Evolutionary conservation across 2,113 vertebrate species (phyloP), one percentile per base, ranked within the genome.

Genomic region (Microtus oregoni): DNA sequence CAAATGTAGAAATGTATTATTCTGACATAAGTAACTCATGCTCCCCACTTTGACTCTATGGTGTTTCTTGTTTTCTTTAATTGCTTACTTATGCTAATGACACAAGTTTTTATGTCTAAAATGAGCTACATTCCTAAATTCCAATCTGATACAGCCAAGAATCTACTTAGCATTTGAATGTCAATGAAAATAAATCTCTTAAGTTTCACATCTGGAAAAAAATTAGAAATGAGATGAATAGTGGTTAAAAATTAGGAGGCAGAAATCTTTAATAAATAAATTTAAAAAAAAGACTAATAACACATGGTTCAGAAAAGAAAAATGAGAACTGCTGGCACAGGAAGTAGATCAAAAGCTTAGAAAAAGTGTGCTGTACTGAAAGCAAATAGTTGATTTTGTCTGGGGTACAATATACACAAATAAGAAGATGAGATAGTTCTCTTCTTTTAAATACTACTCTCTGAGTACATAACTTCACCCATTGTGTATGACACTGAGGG

Each of bases 41-140:
- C 82, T 95, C 68, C 87, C 6, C 11, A n/a, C 12, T 76, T 73
- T 92, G 65, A 81, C 93, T 93, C 68, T 92, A 68, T 76, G 26
- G 28, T 75, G 72, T 63, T 92, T 94, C 22, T 55, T 32, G 44
- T 14, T 50, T 94, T 14, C 83, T 52, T 67, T 65, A 50, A 91
- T 19, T 82, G 11, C 14, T 52, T 81, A 52, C 81, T 96, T 89
- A 75, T 67, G 47, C 14, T 95, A 32, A 94, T 90, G 44, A 86
- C 11, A 8, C 55, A 75, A 93, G 75, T 86, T 41, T 72, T 15
- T 58, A 76, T 65, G 75, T 96, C 30, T 14, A 90, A 95, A 95
- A 44, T 86, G 58, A 96, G 72, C 14, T 52, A 1, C 32, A 24
- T 24, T 93, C 35, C 44, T 65, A 14, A 91, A 90, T 38, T 85